Conservation (phyloP, 2,797 vertebrate species). For the Argya squamiceps region DNA sequence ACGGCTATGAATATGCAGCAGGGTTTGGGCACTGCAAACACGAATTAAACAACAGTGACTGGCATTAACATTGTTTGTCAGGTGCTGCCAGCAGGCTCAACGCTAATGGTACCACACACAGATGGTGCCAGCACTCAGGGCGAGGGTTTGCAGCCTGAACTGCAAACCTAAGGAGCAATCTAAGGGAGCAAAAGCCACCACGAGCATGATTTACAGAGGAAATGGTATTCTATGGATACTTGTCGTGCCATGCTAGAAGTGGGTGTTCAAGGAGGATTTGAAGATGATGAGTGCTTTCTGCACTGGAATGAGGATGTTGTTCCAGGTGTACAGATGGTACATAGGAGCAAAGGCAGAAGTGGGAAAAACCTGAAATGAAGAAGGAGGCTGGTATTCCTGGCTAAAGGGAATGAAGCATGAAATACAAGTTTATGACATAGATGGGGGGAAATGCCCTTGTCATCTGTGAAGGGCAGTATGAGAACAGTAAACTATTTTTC, state of each 20-base stretch:
- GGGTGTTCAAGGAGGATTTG: constrained; percentile 47
- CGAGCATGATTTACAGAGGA: not conserved
- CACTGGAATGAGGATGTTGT: constrained; percentile 52
- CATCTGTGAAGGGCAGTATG: not conserved
- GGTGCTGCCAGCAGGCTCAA: constrained; percentile 41
- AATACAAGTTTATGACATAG: not conserved
- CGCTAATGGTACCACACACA: not conserved
- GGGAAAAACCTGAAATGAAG: constrained; percentile 59
- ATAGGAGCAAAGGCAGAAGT: constrained; percentile 50
- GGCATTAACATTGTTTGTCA: constrained; percentile 37
- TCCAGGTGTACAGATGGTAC: constrained; percentile 57
- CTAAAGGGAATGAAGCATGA: not conserved
- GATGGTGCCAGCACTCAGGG: constrained; percentile 40
- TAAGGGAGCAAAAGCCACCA: constrained; percentile 39
- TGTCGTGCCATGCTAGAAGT: constrained; percentile 42
- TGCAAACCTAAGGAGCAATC: constrained; percentile 23
- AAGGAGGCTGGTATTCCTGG: constrained; percentile 30
- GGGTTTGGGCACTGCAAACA: constrained; percentile 45
- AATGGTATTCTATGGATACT: constrained; percentile 30
- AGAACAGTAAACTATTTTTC: not conserved
- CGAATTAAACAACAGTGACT: constrained; percentile 33
- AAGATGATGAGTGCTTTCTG: constrained; percentile 42
- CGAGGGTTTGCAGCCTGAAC: constrained; percentile 15
- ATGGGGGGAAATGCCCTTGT: not conserved
- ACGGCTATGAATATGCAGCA: constrained; percentile 43